Evolutionary conservation across 2,888 invertebrate genomes (phyloP), one percentile per base, ranked within the genome.

Genomic region (Tiliacea aurago): DNA sequence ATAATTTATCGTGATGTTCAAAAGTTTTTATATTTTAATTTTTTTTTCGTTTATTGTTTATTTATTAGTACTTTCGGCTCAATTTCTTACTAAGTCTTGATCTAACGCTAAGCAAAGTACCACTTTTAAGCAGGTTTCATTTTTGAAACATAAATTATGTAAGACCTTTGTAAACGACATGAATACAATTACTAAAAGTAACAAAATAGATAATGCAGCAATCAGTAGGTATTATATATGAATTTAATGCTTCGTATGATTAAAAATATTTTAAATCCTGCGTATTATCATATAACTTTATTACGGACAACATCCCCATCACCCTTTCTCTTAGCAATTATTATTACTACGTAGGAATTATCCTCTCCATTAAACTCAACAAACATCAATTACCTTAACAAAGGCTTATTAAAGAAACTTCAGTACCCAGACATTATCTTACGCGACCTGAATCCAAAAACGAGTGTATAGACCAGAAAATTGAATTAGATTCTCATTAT

Each of bases 401-500:
- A 73, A 73, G 41, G 41, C 41, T n/a, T 28, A 66, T 41, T 55
- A 58, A 74, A 64, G 33, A 43, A 74, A 73, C n/a, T 56, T 20
- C n/a, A 9, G 23, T 37, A 65, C 10, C 62, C 15, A 56, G 61
- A 67, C 47, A 61, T 72, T 72, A 58, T 56, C 20, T 20, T 23
- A 20, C 33, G n/a, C 47, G 23, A 56, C 61, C 56, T 70, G 64
- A 80, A 81, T 53, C 49, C 59, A 53, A 66, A 71, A 70, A 63
- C 41, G 47, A 45, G 41, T 47, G 11, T 73, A 58, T 63, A 56
- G 58, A 37, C 28, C 51, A 43, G 68, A 45, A 77, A 84, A 80
- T 75, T 81, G 49, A 83, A 81, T 78, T 78, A 84, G 53, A 49
- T 37, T 23, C 56, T 53, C 6, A 70, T 75, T 73, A 80, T 71